Conservation (phyloP, 2,797 vertebrate species). For the Macroramphosus scolopax region DNA sequence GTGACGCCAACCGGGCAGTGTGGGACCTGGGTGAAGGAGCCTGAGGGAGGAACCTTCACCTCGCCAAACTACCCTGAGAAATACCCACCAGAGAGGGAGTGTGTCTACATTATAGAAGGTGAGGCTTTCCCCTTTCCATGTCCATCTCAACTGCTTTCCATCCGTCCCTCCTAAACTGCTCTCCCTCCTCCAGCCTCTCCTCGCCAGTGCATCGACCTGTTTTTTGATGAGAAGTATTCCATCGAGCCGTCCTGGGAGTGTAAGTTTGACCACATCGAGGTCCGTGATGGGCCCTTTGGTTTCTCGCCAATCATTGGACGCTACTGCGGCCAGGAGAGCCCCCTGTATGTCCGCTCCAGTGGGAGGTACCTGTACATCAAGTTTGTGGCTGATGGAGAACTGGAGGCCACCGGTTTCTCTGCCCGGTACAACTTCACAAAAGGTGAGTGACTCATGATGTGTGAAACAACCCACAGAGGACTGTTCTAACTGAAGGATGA, state of each 20-base stretch:
- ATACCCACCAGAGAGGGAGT: conserved; percentile 96
- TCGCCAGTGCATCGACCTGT: conserved; percentile 96
- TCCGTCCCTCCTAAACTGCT: too few relatives aligned
- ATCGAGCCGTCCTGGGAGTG: conserved; percentile 99
- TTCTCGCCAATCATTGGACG: conserved; percentile 98
- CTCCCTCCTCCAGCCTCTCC: conserved; percentile 89
- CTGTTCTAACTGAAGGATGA: too few relatives aligned
- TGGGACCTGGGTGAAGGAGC: conserved; percentile 96
- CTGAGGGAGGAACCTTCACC: conserved; percentile 95
- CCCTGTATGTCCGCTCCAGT: conserved; percentile 95
- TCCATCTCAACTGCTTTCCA: too few relatives aligned
- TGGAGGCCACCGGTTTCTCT: conserved; percentile 97
- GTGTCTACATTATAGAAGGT: conserved; percentile 99
- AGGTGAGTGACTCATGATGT: too few relatives aligned
- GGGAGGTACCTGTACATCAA: conserved; percentile 99
- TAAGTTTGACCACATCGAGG: conserved; percentile 99
- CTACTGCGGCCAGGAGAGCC: conserved; percentile 95
- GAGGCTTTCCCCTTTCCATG: too few relatives aligned
- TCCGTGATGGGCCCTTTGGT: conserved; percentile 96
- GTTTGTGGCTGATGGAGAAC: conserved; percentile 97
- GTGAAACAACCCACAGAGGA: too few relatives aligned
- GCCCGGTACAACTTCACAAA: conserved; percentile 98
- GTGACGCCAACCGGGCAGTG: conserved; percentile 95
- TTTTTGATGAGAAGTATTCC: conserved; percentile 97
- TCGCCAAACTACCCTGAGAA: conserved; percentile 98